Evolutionary conservation across 2,888 invertebrate genomes (phyloP).

Genomic region (Drosophila paramelanica): DNA sequence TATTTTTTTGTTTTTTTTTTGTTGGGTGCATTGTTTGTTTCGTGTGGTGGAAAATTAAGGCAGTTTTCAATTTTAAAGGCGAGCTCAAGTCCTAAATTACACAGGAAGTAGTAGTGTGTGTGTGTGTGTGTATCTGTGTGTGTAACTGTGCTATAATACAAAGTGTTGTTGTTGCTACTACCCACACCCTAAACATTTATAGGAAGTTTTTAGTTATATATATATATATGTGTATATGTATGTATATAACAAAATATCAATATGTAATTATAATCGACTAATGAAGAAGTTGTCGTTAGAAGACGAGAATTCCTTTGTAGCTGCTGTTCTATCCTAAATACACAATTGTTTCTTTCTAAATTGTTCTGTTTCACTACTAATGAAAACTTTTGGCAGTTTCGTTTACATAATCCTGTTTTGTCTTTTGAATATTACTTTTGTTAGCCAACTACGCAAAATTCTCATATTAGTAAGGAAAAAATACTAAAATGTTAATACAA

Average conservation of each 20-base stretch:
- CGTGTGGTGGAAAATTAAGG: slow-evolving; percentile 61
- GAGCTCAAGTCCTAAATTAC: slow-evolving; percentile 59
- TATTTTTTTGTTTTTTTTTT: slow-evolving; percentile 47
- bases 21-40: slow-evolving; percentile 69
- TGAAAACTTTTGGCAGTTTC: slow-evolving; percentile 71
- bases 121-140: slow-evolving; percentile 41
- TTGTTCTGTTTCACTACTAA: slow-evolving; percentile 22
- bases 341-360: slow-evolving; percentile 9
- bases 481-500: slow-evolving; percentile 69
- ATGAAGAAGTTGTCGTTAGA: slow-evolving; percentile 84
- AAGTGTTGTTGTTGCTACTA: slow-evolving; percentile 65
- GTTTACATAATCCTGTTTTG: slow-evolving; percentile 30
- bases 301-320: slow-evolving; percentile 82
- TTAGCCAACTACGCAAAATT: slow-evolving; percentile 69
- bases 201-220: slow-evolving; percentile 72
- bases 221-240: slow-evolving; percentile 26
- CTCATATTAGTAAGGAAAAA: slow-evolving; percentile 78
- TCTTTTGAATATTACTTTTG: slow-evolving; percentile 21
- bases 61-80: slow-evolving; percentile 73
- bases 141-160: slow-evolving; percentile 76
- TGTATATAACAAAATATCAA: slow-evolving; percentile 53
- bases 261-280: slow-evolving; percentile 77
- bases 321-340: slow-evolving; percentile 33
- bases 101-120: slow-evolving; percentile 63
- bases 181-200: slow-evolving; percentile 79